Conservation (phyloP, 2,888 invertebrate genomes). For the Megalurothrips usitatus region DNA sequence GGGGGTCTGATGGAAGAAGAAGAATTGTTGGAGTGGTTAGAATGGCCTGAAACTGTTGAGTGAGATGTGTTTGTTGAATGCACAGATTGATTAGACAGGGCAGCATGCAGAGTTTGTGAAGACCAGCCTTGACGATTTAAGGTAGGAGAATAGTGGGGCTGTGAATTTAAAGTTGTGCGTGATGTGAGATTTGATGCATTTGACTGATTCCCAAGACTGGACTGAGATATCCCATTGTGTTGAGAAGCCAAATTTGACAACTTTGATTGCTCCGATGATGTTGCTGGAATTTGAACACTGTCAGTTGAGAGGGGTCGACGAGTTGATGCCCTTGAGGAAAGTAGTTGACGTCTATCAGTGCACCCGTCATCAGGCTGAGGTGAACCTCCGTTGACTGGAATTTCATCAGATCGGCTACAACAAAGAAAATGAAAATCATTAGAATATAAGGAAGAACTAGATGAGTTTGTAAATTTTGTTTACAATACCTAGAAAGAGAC, state of each 20-base stretch:
- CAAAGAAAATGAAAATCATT: background rate
- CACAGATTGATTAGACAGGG: background rate
- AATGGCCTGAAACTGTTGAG: background rate
- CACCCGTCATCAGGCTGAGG: conserved; percentile 48
- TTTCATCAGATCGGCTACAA: background rate
- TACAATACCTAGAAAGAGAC: conserved; percentile 5
- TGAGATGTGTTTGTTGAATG: background rate
- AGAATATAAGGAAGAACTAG: background rate
- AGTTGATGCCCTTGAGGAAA: conserved; percentile 37
- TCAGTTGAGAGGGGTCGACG: background rate
- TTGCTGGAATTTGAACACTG: background rate
- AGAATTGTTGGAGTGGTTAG: background rate
- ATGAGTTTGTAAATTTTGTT: background rate
- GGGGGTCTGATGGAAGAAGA: background rate
- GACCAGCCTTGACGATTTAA: background rate
- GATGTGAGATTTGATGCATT: background rate
- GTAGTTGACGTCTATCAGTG: conserved; percentile 52
- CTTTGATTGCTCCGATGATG: background rate
- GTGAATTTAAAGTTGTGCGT: background rate
- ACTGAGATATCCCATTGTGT: background rate
- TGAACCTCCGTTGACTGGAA: conserved; percentile 36
- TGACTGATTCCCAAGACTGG: background rate
- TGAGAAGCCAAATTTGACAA: background rate
- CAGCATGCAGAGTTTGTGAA: background rate
- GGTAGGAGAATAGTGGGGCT: background rate